These are phyloP conservation scores for Philypnodon macrostomus DNA, from an alignment of 2,797 vertebrate species.

Conservation along the genomic window DNA sequence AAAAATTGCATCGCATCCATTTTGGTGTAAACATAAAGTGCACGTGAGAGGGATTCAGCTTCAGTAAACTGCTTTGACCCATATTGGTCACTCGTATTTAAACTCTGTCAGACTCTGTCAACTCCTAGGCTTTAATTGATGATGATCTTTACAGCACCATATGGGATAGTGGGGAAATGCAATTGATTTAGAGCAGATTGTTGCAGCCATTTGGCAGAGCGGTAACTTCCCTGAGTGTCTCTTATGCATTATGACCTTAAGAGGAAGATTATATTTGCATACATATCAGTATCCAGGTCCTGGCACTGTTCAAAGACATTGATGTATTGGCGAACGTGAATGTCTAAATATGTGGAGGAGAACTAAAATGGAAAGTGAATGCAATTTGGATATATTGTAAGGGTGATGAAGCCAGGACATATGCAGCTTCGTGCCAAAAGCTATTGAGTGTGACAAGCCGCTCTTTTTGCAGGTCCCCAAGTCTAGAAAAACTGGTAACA, in stretches of 20 bases:
- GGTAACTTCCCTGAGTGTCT: not conserved
- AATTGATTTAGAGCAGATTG: too few species aligned
- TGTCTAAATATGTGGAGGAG: too few species aligned
- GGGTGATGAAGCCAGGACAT: too few species aligned
- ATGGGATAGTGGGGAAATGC: not conserved
- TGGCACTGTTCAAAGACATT: constrained; percentile 1
- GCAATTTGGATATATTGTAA: too few species aligned
- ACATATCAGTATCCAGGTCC: not conserved
- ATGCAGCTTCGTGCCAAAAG: too few species aligned
- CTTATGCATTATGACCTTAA: not conserved
- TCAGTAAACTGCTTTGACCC: constrained; percentile 19
- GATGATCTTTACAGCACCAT: not conserved
- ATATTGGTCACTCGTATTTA: constrained; percentile 4
- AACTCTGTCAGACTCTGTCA: constrained; percentile 13
- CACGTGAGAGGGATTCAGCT: constrained; percentile 1
- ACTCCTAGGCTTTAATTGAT: constrained; percentile 4
- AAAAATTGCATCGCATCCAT: too few species aligned
- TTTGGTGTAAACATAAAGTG: not conserved
- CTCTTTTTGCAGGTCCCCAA: too few species aligned
- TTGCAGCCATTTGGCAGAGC: not conserved
- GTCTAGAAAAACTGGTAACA: too few species aligned
- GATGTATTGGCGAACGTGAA: not conserved
- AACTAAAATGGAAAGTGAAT: not conserved
- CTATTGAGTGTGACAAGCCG: too few species aligned
- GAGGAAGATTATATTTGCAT: not conserved